Base-by-base conservation (phyloP, 2,888 invertebrate genomes). In the Acholoe squamosa region DNA sequence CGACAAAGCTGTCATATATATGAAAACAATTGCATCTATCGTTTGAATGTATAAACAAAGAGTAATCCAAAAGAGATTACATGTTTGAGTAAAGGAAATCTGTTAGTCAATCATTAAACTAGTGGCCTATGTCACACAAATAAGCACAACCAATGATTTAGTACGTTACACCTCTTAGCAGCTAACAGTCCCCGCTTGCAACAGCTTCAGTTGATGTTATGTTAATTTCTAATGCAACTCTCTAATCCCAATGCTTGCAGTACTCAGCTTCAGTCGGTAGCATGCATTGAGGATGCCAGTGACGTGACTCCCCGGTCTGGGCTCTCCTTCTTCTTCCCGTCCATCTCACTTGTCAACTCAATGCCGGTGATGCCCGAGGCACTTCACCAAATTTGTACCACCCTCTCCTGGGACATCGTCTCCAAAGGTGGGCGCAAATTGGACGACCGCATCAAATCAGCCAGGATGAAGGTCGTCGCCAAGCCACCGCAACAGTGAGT, bases 351-450 rank as follows among this genome's bases (percentile, higher is more conserved):
- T 84, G 95, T 95, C 54, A 95, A 94, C 89, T 95, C 95, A 10
- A 94, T 95, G 93, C 95, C 95, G 7, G 94, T 95, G 7, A 92
- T 93, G 54, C 94, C 95, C 7, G 95, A 95, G 77, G 94, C 94
- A 89, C 93, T 94, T 14, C 89, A 94, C 28, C 93, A 94, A 33
- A 94, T 94, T 61, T 93, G 94, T 43, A 92, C 92, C 89, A 93
- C 94, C 10, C 93, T 92, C 52, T 93, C 91, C 90, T 95, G 94
- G 94, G 94, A 95, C 25, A 91, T 91, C 12, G 93, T 95, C 34
- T 93, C 93, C 91, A 93, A 93, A 90, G 92, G 94, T 14, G 95
- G 95, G 0, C 89, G 94, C 14, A 90, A 91, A 86, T 91, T 94
- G 31, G 94, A 94, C 89, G 93, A 93, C 43, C 90, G 94, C 67